Base-by-base conservation (phyloP, 2,113 vertebrate species). In the Oryzias melastigma region DNA sequence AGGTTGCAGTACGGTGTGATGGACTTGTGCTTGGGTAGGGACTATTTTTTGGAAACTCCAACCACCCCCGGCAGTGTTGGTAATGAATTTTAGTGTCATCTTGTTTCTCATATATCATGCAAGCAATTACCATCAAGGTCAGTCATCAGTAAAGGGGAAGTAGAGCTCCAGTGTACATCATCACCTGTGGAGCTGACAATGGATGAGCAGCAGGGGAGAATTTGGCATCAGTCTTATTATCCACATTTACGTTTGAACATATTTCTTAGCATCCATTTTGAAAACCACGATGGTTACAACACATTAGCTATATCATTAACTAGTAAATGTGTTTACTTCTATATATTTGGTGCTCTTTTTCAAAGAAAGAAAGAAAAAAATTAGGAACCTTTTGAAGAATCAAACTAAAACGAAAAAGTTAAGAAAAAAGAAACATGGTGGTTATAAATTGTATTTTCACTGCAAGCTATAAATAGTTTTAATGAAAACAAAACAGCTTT, bases 51-150 rank as follows among this genome's bases (percentile, higher is more conserved):
- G 52, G 19, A 56, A 62, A 62, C 46, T 18, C n/a, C 4, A 24
- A 41, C 71, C 52, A 55, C 51, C 65, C 52, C 68, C 58, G 6
- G 42, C 61, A 44, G 64, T 2, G 71, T 27, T 7, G 51, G 42
- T 68, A 68, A 78, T 77, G 42, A 68, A 76, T 73, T 50, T 53
- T 5, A 19, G 45, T 41, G 46, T 62, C 68, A 54, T 44, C 52
- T 22, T 68, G 35, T 57, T 75, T 73, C 58, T 56, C 25, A n/a
- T 57, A 63, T 64, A 73, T 69, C 14, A 17, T 48, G 58, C n/a
- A 46, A 62, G 61, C 69, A 77, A 77, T 79, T 68, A 54, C 54
- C 14, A 60, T 76, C 66, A 68, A 76, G 71, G 68, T 78, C 73
- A 70, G 52, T 46, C 50, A 50, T 58, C 52, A 51, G 53, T 25